Percentiles rank a stretch among this genome's conserved stretches.
Evolutionary conservation across 1,140 invertebrate species (phyloP).

Genomic region (Acromyrmex charruanus): DNA sequence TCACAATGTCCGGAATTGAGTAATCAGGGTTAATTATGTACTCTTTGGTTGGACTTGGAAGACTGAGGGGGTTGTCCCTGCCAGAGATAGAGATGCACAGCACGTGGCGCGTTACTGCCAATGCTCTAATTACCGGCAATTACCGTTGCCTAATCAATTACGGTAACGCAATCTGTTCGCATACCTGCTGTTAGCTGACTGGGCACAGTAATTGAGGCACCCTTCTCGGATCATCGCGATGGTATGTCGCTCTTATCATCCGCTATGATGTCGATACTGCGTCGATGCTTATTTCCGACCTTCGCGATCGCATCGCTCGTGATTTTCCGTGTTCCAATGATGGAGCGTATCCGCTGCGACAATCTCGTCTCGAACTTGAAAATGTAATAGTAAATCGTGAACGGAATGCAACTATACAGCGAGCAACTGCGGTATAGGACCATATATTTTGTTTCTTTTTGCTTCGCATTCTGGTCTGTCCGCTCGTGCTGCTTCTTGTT

Average conservation of each 20-base stretch:
- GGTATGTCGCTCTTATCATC: slow-evolving; percentile 49
- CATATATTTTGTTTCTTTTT: slow-evolving; percentile 29
- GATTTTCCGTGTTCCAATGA: slow-evolving; percentile 21
- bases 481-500: slow-evolving; percentile 31
- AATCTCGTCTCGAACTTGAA: slow-evolving; percentile 50
- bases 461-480: slow-evolving; percentile 8
- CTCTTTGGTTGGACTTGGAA: slow-evolving; percentile 55
- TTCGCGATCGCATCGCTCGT: background rate
- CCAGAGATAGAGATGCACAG: slow-evolving; percentile 59
- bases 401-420: slow-evolving; percentile 43
- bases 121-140: slow-evolving; percentile 82
- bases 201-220: slow-evolving; percentile 76
- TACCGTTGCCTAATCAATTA: slow-evolving; percentile 82
- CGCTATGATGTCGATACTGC: background rate
- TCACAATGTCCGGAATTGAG: slow-evolving; percentile 49
- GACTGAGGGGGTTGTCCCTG: slow-evolving; percentile 35
- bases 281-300: slow-evolving; percentile 51
- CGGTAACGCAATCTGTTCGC: slow-evolving; percentile 81
- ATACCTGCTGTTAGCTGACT: slow-evolving; percentile 76
- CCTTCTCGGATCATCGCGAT: slow-evolving; percentile 59
- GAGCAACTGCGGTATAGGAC: slow-evolving; percentile 11
- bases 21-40: slow-evolving; percentile 67
- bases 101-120: slow-evolving; percentile 69
- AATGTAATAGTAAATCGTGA: slow-evolving; percentile 47
- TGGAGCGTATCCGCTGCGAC: slow-evolving; percentile 39